These are phyloP conservation scores for Pithys albifrons DNA, from an alignment of 2,113 vertebrate species.

Conservation along the genomic window DNA sequence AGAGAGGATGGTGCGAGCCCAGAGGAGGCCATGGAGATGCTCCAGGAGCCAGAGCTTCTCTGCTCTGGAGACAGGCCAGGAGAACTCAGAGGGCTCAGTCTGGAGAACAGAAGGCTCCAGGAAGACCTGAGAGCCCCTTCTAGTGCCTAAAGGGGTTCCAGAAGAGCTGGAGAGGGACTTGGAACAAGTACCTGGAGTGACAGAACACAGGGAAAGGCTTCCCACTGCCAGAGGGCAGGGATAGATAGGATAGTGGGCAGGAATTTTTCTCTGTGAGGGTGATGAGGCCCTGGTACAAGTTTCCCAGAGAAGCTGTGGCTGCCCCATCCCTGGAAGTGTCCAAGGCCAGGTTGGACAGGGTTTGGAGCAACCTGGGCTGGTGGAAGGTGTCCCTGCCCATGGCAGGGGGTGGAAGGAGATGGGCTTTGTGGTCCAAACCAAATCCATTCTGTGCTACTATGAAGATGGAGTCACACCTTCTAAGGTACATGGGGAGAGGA, in stretches of 20 bases:
- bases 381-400: neutral
- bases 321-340: neutral
- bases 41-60: neutral
- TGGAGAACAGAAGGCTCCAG: neutral
- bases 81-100: neutral
- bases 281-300: neutral
- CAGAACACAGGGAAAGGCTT: neutral
- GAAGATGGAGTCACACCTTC: neutral
- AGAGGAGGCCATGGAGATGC: neutral
- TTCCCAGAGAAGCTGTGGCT: neutral
- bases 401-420: neutral
- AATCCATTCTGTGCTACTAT: neutral
- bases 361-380: rapidly evolving
- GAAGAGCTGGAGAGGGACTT: neutral
- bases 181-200: neutral
- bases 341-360: rapidly evolving
- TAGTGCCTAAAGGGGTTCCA: neutral
- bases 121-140: neutral
- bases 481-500: neutral
- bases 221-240: neutral
- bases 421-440: neutral
- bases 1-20: neutral
- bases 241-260: neutral
- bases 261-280: neutral
- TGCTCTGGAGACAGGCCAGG: neutral